Percentiles rank a stretch among this genome's conserved stretches.
Conservation (phyloP, 1,140 invertebrate species). For the Monochamus saltuarius region DNA sequence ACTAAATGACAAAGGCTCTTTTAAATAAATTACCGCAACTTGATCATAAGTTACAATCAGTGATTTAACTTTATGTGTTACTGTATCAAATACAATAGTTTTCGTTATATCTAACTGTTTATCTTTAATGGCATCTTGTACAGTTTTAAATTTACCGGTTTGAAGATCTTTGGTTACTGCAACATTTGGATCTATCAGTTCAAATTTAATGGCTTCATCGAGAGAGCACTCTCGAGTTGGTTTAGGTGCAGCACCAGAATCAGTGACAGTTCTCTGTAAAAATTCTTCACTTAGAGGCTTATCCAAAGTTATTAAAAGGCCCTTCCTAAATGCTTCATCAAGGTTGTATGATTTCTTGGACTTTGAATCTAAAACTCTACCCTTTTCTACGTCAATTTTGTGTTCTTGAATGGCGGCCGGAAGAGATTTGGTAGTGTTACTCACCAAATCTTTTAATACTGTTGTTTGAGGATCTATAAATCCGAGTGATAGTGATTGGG, state of each 20-base stretch:
- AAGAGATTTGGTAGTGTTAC: conserved; percentile 72
- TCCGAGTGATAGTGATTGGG: conserved; percentile 68
- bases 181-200: conserved; percentile 73
- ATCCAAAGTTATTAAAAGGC: conserved; percentile 71
- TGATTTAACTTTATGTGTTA: conserved; percentile 63
- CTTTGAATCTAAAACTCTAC: conserved; percentile 76
- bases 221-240: conserved; percentile 66
- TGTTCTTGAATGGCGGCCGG: conserved; percentile 75
- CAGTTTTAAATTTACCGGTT: conserved; percentile 70
- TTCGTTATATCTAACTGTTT: conserved; percentile 67
- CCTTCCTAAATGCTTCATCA: conserved; percentile 72
- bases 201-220: conserved; percentile 75
- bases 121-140: conserved; percentile 70
- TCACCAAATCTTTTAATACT: conserved; percentile 73
- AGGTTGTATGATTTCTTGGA: conserved; percentile 71
- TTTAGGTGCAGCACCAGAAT: conserved; percentile 54
- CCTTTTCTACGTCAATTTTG: conserved; percentile 73
- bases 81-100: conserved; percentile 67
- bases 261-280: conserved; percentile 27
- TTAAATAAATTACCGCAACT: conserved; percentile 67
- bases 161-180: conserved; percentile 77
- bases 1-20: conserved; percentile 74
- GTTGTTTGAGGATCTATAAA: conserved; percentile 77
- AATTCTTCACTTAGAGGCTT: conserved; percentile 61
- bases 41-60: conserved; percentile 74